Base-by-base conservation (phyloP, 37 sponge, comb jelly and placozoan species). In the Halisarca cf. caerulea region DNA sequence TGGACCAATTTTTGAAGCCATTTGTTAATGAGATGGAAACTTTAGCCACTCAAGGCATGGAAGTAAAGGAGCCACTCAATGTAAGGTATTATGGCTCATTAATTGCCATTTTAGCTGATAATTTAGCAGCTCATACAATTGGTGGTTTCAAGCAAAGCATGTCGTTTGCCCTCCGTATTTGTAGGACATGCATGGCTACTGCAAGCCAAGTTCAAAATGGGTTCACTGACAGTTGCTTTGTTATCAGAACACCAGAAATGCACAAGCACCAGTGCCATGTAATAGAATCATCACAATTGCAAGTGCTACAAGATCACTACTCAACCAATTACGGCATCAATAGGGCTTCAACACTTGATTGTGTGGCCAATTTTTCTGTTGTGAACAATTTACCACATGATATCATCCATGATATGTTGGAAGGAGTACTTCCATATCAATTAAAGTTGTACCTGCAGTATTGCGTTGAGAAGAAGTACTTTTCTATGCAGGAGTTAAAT, bases 131-230 rank as follows among this genome's bases (percentile, higher is more conserved):
- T 38, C 78, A 87, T 39, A 34, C 36, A 59, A 27, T 87, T 2
- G 88, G 82, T 25, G 88, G 88, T 27, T 87, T 87, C 34, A 87
- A 87, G 37, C 43, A 32, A 7, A 59, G 82, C 42, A 39, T 82
- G 61, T 55, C 82, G 21, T 87, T 87, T 87, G 81, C 87, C 4
- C 41, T 61, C 23, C 83, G 83, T 5, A 72, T 59, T 9, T 87
- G 88, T 37, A 42, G 88, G 30, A 40, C 82, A 41, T 87, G 88
- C 62, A 70, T 87, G 75, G 78, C 59, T 30, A 87, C 88, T 20
- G 17, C 33, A 53, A 18, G 74, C 14, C 18, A 23, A 15, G 55
- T 60, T 18, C 43, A 70, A 27, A 28, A 0, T 0, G 11, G 33
- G 0, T 78, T 79, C 35, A 27, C 11, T 8, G 79, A 66, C 17